Conservation (phyloP, 2,113 vertebrate genomes). For the Cottus gobio region DNA sequence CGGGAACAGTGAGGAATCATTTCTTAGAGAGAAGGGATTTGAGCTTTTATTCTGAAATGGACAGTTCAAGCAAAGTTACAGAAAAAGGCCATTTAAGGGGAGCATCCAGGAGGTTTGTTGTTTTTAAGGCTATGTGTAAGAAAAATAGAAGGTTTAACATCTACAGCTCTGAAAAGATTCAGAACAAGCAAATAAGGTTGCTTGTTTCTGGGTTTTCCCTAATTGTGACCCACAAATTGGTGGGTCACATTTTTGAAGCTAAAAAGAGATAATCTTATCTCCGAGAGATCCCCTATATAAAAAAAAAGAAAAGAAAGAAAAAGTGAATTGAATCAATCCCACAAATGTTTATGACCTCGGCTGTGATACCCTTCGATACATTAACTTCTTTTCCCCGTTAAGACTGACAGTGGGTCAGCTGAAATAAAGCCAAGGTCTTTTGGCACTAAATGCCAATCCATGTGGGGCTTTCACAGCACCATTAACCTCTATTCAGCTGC, state of each 20-base stretch:
- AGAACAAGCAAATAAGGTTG: too few relatives aligned
- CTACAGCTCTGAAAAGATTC: neutral
- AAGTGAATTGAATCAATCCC: conserved; percentile 32
- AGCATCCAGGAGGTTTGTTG: neutral
- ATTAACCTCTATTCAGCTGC: conserved; percentile 68
- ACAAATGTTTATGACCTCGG: conserved; percentile 10
- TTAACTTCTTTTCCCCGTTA: conserved; percentile 31
- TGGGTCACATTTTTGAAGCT: neutral
- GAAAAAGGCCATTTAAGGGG: neutral
- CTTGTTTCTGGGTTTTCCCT: neutral
- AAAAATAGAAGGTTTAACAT: neutral
- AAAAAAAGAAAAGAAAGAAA: neutral
- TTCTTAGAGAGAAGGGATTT: neutral
- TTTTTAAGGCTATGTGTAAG: neutral
- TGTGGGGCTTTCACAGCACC: conserved; percentile 62
- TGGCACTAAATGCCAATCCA: conserved; percentile 68
- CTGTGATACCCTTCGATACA: conserved; percentile 35
- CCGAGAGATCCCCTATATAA: neutral
- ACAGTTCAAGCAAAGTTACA: neutral
- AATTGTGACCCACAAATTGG: neutral
- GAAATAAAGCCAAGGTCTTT: conserved; percentile 60
- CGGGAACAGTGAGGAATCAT: neutral
- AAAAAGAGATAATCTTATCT: neutral
- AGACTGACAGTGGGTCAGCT: conserved; percentile 44
- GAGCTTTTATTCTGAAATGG: conserved; percentile 13